Conservation (phyloP, 2,888 invertebrate genomes). For the Lepidocyrtoides sp. region DNA sequence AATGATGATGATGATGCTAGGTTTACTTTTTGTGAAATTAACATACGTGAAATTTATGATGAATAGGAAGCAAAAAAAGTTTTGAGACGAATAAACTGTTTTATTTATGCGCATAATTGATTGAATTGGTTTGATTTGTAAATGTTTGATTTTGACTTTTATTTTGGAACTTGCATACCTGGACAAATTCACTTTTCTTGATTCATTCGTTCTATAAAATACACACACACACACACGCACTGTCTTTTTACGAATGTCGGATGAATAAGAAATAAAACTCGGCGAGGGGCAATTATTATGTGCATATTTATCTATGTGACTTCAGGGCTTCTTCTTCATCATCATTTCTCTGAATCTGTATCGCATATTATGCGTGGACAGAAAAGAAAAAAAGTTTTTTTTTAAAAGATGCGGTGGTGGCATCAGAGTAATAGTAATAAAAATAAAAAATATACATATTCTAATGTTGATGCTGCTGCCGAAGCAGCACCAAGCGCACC, state of each 20-base stretch:
- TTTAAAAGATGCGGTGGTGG: neutral
- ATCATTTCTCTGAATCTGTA: conserved; percentile 16
- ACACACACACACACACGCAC: conserved; percentile 26
- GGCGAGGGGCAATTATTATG: conserved; percentile 74
- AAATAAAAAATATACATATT: neutral
- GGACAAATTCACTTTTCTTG: conserved; percentile 47
- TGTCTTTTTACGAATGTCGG: conserved; percentile 47
- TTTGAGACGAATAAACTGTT: neutral
- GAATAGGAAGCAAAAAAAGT: conserved; percentile 7
- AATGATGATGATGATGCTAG: neutral
- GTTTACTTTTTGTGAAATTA: neutral
- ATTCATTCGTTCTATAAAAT: conserved; percentile 3
- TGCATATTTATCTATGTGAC: conserved; percentile 75
- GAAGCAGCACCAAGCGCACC: conserved; percentile 26
- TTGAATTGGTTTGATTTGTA: conserved; percentile 25
- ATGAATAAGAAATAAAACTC: conserved; percentile 54
- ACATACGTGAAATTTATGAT: conserved; percentile 48
- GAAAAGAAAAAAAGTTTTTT: neutral
- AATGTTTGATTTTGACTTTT: conserved; percentile 19
- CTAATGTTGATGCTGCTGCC: neutral
- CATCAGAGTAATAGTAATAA: neutral
- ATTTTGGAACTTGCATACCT: conserved; percentile 31
- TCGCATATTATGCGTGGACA: conserved; percentile 58
- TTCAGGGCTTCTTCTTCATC: conserved; percentile 59
- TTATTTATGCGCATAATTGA: conserved; percentile 27